Base-by-base conservation (phyloP, 2,888 invertebrate species). In the Protodeltote pygarga region DNA sequence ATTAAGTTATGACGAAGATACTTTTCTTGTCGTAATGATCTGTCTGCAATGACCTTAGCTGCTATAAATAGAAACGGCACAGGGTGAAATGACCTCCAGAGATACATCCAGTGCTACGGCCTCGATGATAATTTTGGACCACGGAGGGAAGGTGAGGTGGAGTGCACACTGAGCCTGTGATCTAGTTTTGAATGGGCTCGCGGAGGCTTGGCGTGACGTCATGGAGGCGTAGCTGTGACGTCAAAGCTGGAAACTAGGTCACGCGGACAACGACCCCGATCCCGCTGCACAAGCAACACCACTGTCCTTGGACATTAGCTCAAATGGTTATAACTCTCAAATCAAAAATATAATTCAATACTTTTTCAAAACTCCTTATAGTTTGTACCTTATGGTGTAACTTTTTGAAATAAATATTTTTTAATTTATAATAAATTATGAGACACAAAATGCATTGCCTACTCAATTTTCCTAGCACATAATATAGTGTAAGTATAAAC, bases 131-230 rank as follows among this genome's bases (percentile, higher is more conserved):
- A 71, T 65, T 75, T 66, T 71, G 58, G 60, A 68, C 69, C 55
- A 55, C 61, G 54, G 51, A 61, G 65, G 47, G 67, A 62, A 72
- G 70, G 68, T 54, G 66, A 68, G 73, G 76, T 69, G 71, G 77
- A 76, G 79, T 75, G 75, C 77, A 76, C 71, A 61, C 75, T 77
- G 74, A 79, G 85, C 83, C 81, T 85, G 76, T 88, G 90, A 77
- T 90, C 90, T 75, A 91, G 73, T 91, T 90, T 89, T 91, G 90
- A 91, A 90, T 91, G 90, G 81, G 84, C 80, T 79, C 65, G 79
- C 71, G 79, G 85, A 83, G 87, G 87, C 86, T 81, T 73, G 76
- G 53, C 65, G 74, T 90, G 87, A 91, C 90, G 90, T 90, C 89
- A 89, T 71, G 81, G 80, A 85, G 88, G 87, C 87, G 87, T 85